Evolutionary conservation across 1,140 invertebrate species (phyloP).

Genomic region (Anagrus nilaparvatae): DNA sequence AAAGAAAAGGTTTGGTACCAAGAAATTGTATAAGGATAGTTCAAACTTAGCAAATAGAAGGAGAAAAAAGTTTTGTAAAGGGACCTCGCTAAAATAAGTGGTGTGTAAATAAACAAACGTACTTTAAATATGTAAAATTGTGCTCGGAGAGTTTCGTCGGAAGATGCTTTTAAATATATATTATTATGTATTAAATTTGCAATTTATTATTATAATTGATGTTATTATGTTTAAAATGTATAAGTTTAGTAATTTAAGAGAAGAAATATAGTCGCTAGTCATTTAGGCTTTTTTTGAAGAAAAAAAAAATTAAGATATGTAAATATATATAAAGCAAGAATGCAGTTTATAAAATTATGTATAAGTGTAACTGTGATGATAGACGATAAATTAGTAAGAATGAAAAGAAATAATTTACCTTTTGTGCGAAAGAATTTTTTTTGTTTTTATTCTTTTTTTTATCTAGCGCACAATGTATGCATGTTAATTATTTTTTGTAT

Average conservation of each 20-base stretch:
- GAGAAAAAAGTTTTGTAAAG: too few species aligned
- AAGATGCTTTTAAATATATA: not conserved
- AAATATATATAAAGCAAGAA: constrained; percentile 33
- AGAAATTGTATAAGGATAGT: constrained; percentile 55
- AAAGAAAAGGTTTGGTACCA: constrained; percentile 69
- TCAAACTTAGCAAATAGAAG: constrained; percentile 39
- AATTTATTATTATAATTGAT: constrained; percentile 11
- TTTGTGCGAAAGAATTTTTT: constrained; percentile 4
- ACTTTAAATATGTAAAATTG: not conserved
- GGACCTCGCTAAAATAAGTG: too few species aligned
- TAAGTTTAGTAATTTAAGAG: constrained; percentile 14
- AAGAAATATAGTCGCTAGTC: constrained; percentile 30
- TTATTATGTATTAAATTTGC: too few species aligned
- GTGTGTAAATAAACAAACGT: not conserved
- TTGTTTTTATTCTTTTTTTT: constrained; percentile 13
- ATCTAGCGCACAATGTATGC: constrained; percentile 11
- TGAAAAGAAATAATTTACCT: constrained; percentile 3
- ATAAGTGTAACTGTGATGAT: constrained; percentile 43
- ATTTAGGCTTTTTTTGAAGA: constrained; percentile 28
- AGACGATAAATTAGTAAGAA: constrained; percentile 33
- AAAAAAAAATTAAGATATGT: constrained; percentile 32
- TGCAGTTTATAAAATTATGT: constrained; percentile 19
- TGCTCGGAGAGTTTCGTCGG: not conserved
- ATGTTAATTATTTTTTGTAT: too few species aligned
- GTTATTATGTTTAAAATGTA: constrained; percentile 13